Evolutionary conservation across 2,113 vertebrate genomes (phyloP), one percentile per base, ranked within the genome.

Genomic region (Helogale parvula): DNA sequence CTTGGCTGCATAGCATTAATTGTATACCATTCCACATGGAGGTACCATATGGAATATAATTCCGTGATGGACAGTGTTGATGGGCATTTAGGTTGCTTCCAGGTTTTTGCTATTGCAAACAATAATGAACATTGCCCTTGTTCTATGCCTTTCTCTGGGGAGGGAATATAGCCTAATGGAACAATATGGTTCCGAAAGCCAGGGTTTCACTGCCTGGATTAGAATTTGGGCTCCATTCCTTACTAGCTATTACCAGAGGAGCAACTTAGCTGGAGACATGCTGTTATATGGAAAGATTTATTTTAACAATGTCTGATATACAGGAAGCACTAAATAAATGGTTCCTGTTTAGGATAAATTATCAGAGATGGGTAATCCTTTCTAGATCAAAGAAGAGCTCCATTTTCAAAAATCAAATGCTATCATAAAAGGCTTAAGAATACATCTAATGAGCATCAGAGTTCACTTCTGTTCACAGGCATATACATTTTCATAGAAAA

Each of bases 401-500:
- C 7, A 76, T 68, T 93, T 83, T 88, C 7, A 76, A 93, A 96
- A 88, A 50, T 21, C 57, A 96, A 89, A 54, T 29, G 16, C 50
- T 80, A 90, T 63, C 71, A 80, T 35, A 71, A 90, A 96, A 85
- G n/a, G 3, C 25, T 90, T 50, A 76, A 27, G 72, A 80, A 83
- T 82, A 79, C 81, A 77, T 69, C 25, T 69, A 81, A 45, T 45
- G 88, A 88, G 52, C 52, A 65, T 71, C 50, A 79, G n/a, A 84
- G 31, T 72, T 94, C 27, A 68, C 66, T 72, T 87, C 81, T 87
- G 45, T 47, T 94, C 69, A 84, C 23, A 81, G 23, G 14, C 25
- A 83, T 57, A 84, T 10, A 84, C 21, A 95, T 60, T 88, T 94
- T 91, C 95, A 87, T 66, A 33, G 77, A 35, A 88, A 92, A 96